Percentiles rank a stretch among this genome's conserved stretches.
phyloP scores from a whole-genome alignment of 2,797 vertebrate genomes.

The Esox lucius region DNA sequence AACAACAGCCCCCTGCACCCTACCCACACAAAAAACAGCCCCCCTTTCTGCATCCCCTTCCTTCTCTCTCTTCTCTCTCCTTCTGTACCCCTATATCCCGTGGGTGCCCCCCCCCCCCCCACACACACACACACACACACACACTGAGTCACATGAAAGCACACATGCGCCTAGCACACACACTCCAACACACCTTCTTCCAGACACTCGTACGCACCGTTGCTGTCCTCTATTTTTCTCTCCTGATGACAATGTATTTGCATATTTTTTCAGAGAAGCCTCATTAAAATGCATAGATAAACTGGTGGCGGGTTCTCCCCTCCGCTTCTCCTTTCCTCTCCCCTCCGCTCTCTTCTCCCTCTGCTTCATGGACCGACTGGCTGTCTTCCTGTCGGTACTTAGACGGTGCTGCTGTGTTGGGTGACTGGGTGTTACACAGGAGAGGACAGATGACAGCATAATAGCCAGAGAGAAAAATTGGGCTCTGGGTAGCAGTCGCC shows the following conservation, averaged over 20 bases:
- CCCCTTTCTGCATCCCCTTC: slow-evolving; percentile 20
- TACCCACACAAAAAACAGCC: slow-evolving; percentile 23
- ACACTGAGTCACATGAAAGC: too few species aligned
- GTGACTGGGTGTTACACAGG: slow-evolving; percentile 63
- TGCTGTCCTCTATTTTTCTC: slow-evolving; percentile 71
- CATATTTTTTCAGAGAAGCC: slow-evolving; percentile 70
- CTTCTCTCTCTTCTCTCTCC: slow-evolving; percentile 24
- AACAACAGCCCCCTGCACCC: slow-evolving; percentile 34
- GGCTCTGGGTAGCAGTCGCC: neutral
- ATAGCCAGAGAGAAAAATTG: slow-evolving; percentile 54
- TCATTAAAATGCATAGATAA: slow-evolving; percentile 76
- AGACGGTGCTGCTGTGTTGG: slow-evolving; percentile 27
- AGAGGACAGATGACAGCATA: slow-evolving; percentile 63
- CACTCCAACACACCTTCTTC: slow-evolving; percentile 34
- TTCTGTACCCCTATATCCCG: neutral
- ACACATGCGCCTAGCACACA: too few species aligned
- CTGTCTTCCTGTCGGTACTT: slow-evolving; percentile 62
- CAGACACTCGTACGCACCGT: slow-evolving; percentile 66
- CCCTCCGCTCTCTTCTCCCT: slow-evolving; percentile 24
- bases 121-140: too few species aligned
- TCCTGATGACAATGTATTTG: slow-evolving; percentile 75
- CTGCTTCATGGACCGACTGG: slow-evolving; percentile 58
- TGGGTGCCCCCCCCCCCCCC: too few species aligned
- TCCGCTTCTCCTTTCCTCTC: neutral
- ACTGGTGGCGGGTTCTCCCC: slow-evolving; percentile 37